Evolutionary conservation across 1,140 invertebrate genomes (phyloP).

Genomic region (Carposina sasakii): DNA sequence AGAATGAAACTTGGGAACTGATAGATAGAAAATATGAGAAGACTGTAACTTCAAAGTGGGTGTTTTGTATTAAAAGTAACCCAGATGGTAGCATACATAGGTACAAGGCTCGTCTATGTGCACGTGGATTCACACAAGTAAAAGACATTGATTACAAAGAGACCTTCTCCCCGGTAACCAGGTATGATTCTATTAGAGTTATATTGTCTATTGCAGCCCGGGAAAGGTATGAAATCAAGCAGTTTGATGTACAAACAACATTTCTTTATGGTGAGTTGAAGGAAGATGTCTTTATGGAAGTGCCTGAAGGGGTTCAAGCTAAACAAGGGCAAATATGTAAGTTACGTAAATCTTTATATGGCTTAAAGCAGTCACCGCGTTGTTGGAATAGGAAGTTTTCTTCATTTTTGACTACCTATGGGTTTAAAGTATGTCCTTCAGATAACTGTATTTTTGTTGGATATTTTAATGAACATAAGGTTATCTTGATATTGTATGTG

Average conservation of each 20-base stretch:
- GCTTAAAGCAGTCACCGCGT: slow-evolving; percentile 34
- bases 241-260: not conserved
- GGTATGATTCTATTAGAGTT: slow-evolving; percentile 49
- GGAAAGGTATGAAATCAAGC: not conserved
- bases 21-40: not conserved
- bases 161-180: slow-evolving; percentile 54
- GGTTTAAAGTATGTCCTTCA: slow-evolving; percentile 27
- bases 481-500: not conserved
- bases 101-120: slow-evolving; percentile 33
- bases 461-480: slow-evolving; percentile 13
- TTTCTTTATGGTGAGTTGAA: not conserved
- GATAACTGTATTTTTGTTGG: slow-evolving; percentile 30
- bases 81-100: slow-evolving; percentile 11
- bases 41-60: slow-evolving; percentile 17
- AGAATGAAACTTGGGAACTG: not conserved
- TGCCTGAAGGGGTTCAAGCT: slow-evolving; percentile 10
- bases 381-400: slow-evolving; percentile 40
- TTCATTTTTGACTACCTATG: slow-evolving; percentile 30
- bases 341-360: slow-evolving; percentile 32
- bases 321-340: slow-evolving; percentile 15
- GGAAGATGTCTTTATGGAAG: not conserved
- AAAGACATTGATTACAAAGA: slow-evolving; percentile 57
- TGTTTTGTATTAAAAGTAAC: slow-evolving; percentile 20
- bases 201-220: slow-evolving; percentile 20
- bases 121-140: slow-evolving; percentile 24